Conservation (phyloP, 53 echinoderm and acorn worm species). For the Actinopyga echinites region DNA sequence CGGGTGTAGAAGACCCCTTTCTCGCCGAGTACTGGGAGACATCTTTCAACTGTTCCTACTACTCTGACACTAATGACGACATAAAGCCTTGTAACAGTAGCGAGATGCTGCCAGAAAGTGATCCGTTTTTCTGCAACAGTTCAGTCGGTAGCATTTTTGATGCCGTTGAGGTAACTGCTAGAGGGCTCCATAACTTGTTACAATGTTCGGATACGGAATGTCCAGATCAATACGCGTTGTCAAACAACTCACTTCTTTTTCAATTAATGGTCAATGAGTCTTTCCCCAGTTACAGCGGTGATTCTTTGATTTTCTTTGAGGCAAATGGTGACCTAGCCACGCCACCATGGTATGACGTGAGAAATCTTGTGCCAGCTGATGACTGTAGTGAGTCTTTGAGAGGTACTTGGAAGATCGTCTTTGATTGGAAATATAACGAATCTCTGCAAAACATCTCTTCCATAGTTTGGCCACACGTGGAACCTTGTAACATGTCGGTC, state of each 20-base stretch:
- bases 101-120: conserved; percentile 50
- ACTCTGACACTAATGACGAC: background rate
- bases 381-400: background rate
- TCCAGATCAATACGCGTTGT: background rate
- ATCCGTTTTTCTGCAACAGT: conserved; percentile 43
- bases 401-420: background rate
- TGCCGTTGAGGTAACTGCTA: conserved; percentile 73
- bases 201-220: conserved; percentile 34
- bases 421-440: background rate
- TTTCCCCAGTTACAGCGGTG: conserved; percentile 64
- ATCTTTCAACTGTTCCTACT: conserved; percentile 47
- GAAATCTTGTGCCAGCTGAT: conserved; percentile 61
- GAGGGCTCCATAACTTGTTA: conserved; percentile 58
- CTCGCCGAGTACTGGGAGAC: conserved; percentile 79
- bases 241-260: conserved; percentile 54
- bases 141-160: conserved; percentile 66
- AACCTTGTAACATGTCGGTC: background rate
- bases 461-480: conserved; percentile 31
- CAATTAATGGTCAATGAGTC: conserved; percentile 65
- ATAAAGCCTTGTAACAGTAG: conserved; percentile 49
- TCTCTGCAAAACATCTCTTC: background rate
- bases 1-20: conserved; percentile 70
- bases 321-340: conserved; percentile 62
- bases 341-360: conserved; percentile 70
- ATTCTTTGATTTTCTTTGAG: conserved; percentile 46